Evolutionary conservation across 2,797 vertebrate genomes (phyloP).

Genomic region (Ptychadena robeensis): DNA sequence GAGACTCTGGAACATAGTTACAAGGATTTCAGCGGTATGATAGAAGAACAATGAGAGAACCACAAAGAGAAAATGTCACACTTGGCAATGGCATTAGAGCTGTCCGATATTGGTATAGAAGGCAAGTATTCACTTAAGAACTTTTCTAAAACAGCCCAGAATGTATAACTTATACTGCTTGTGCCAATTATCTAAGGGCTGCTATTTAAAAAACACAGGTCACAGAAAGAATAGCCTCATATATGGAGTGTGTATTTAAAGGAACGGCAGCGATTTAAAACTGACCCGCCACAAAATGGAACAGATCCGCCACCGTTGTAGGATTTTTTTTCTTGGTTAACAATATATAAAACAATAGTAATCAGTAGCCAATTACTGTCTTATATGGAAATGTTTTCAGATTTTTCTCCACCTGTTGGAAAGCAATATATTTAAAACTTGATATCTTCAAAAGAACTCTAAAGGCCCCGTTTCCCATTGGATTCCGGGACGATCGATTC

Average conservation of each 20-base stretch:
- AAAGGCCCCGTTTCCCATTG: too few relatives aligned
- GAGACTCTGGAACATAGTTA: too few relatives aligned
- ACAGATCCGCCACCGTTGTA: too few relatives aligned
- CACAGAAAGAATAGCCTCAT: too few relatives aligned
- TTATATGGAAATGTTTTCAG: conserved; percentile 83
- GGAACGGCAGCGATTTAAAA: neutral
- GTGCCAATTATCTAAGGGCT: neutral
- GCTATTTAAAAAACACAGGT: neutral
- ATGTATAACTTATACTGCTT: neutral
- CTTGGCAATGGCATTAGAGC: neutral
- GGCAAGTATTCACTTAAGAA: too few relatives aligned
- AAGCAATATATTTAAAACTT: conserved; percentile 79
- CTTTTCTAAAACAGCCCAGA: neutral
- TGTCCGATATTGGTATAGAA: neutral
- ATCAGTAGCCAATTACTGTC: conserved; percentile 84
- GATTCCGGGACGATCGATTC: too few relatives aligned
- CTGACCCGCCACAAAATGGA: neutral
- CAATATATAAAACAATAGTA: conserved; percentile 79
- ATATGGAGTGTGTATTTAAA: neutral
- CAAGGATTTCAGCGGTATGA: too few relatives aligned
- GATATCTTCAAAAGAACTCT: conserved; percentile 80
- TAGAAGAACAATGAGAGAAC: too few relatives aligned
- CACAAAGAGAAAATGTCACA: neutral
- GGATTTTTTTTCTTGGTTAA: conserved; percentile 49
- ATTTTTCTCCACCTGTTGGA: conserved; percentile 81